Evolutionary conservation across 2,888 invertebrate genomes (phyloP).

Genomic region (Blastobasis lacticolella): DNA sequence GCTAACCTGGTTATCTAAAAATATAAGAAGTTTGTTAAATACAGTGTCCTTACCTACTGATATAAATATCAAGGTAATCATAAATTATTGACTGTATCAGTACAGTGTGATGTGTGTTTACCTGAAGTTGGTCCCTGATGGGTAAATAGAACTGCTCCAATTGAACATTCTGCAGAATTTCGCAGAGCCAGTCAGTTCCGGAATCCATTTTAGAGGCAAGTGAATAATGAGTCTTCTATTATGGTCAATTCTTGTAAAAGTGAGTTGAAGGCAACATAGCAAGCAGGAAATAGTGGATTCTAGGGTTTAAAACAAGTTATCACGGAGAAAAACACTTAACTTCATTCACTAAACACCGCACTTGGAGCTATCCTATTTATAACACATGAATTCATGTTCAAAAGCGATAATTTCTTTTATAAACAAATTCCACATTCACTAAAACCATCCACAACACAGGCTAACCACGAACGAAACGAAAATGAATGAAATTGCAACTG

Average conservation of each 20-base stretch:
- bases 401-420: too few relatives aligned
- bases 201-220: constrained; percentile 46
- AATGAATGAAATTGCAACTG: too few relatives aligned
- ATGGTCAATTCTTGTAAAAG: constrained; percentile 21
- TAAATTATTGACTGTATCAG: too few relatives aligned
- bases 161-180: constrained; percentile 91
- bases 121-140: constrained; percentile 93
- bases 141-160: constrained; percentile 92
- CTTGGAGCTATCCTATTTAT: too few relatives aligned
- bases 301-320: not conserved
- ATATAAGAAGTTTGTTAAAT: not conserved
- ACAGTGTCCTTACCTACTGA: too few relatives aligned
- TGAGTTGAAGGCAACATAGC: constrained; percentile 43
- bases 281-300: constrained; percentile 47
- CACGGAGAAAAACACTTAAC: not conserved
- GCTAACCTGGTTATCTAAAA: constrained; percentile 89
- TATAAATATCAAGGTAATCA: too few relatives aligned
- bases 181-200: constrained; percentile 86
- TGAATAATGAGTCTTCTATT: constrained; percentile 15
- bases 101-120: constrained; percentile 36
- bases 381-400: too few relatives aligned
- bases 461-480: too few relatives aligned
- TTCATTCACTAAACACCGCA: not conserved
- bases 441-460: too few relatives aligned
- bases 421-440: too few relatives aligned